phyloP scores from a whole-genome alignment of 2,113 vertebrate genomes.

The Probosciger aterrimus region DNA sequence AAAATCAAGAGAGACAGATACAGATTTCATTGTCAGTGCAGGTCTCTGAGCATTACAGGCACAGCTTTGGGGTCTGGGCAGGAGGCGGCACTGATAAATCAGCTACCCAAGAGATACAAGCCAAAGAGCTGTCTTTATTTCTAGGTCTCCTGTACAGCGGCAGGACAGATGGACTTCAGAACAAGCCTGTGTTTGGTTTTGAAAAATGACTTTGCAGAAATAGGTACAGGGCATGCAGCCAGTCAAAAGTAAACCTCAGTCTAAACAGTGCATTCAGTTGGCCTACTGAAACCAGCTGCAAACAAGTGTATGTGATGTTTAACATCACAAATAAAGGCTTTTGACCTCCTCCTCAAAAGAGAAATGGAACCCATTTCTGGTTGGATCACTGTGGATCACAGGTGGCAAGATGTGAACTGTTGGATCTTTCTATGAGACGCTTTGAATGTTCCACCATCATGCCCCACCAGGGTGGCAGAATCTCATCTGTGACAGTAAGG shows the following conservation, averaged over 20 bases:
- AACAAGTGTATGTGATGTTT: not conserved
- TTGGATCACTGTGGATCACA: not conserved
- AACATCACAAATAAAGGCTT: not conserved
- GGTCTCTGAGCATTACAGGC: not conserved
- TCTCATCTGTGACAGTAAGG: not conserved
- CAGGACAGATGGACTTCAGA: not conserved
- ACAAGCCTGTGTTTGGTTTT: not conserved
- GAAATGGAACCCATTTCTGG: not conserved
- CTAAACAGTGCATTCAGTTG: not conserved
- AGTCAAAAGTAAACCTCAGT: not conserved
- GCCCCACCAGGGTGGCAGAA: not conserved
- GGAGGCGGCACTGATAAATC: not conserved
- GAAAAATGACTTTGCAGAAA: not conserved
- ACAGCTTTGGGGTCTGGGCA: not conserved
- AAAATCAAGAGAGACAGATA: not conserved
- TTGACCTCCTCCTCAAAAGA: not conserved
- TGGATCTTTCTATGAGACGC: not conserved
- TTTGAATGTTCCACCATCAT: not conserved
- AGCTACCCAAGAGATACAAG: not conserved
- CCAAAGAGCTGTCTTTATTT: not conserved
- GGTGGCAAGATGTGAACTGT: not conserved
- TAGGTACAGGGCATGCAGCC: not conserved
- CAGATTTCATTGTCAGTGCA: not conserved
- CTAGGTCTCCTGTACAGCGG: not conserved
- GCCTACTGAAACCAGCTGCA: slow-evolving; percentile 19